Percentiles rank a stretch among this genome's conserved stretches.
These are phyloP conservation scores for Centroberyx gerrardi DNA, from an alignment of 2,797 vertebrate species.

Conservation along the genomic window DNA sequence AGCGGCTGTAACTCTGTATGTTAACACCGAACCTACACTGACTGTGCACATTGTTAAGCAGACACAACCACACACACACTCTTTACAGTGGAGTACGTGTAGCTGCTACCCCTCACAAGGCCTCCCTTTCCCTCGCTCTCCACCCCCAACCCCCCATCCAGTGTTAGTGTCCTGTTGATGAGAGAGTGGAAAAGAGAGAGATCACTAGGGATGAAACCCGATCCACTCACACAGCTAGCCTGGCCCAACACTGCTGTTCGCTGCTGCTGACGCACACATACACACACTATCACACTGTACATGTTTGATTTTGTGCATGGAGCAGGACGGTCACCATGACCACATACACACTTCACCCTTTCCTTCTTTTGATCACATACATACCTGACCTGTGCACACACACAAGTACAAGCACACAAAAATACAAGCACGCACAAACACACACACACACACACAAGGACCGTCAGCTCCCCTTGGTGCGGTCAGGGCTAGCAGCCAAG, in stretches of 20 bases:
- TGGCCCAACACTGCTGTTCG: conserved; percentile 35
- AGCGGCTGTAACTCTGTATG: not conserved
- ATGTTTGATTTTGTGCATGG: conserved; percentile 31
- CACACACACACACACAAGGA: conserved; percentile 15
- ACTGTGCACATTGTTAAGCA: conserved; percentile 19
- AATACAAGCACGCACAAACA: conserved; percentile 31
- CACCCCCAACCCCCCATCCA: conserved; percentile 17
- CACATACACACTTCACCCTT: conserved; percentile 20
- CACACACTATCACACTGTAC: conserved; percentile 9
- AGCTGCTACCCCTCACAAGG: conserved; percentile 55
- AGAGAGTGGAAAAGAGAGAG: conserved; percentile 64
- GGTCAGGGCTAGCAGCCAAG: conserved; percentile 37
- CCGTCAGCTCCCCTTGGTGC: conserved; percentile 1
- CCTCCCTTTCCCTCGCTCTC: conserved; percentile 54
- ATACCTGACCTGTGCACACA: conserved; percentile 20
- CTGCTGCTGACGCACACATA: conserved; percentile 41
- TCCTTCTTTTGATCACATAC: conserved; percentile 16
- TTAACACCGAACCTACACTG: conserved; percentile 8
- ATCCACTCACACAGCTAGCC: conserved; percentile 59
- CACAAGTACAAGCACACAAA: conserved; percentile 27
- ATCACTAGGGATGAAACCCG: conserved; percentile 71
- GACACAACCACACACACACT: conserved; percentile 30
- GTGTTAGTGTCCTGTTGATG: conserved; percentile 70
- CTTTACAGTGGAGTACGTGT: conserved; percentile 14
- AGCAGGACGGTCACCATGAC: conserved; percentile 23